Evolutionary conservation across 2,888 invertebrate species (phyloP).

Genomic region (Microchrysa polita): DNA sequence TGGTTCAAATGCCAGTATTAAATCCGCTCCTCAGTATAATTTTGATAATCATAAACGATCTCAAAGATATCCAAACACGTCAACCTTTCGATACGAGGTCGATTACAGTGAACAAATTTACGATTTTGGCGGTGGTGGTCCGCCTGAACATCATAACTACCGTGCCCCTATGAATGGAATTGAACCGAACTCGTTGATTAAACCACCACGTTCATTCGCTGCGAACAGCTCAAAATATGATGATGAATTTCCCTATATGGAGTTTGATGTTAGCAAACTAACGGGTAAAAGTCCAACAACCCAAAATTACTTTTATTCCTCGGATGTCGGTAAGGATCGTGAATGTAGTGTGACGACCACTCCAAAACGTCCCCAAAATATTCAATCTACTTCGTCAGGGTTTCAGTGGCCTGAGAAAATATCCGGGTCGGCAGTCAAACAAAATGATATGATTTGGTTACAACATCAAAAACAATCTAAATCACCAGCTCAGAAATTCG

Average conservation of each 20-base stretch:
- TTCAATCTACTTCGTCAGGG: constrained; percentile 51
- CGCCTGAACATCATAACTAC: constrained; percentile 60
- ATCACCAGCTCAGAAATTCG: constrained; percentile 49
- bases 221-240: constrained; percentile 52
- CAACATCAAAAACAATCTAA: constrained; percentile 53
- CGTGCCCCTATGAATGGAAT: constrained; percentile 29
- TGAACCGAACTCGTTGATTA: constrained; percentile 52
- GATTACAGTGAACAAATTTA: constrained; percentile 60
- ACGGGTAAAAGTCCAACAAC: constrained; percentile 65
- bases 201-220: constrained; percentile 55
- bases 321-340: constrained; percentile 11
- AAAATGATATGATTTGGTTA: constrained; percentile 62
- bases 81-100: constrained; percentile 43
- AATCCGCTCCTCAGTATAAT: constrained; percentile 65
- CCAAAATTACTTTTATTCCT: constrained; percentile 51
- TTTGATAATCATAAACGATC: constrained; percentile 54
- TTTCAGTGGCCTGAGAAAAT: constrained; percentile 66
- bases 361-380: constrained; percentile 25
- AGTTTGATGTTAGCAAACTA: constrained; percentile 64
- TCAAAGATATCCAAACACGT: constrained; percentile 46
- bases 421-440: constrained; percentile 63
- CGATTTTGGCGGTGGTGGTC: constrained; percentile 59
- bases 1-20: constrained; percentile 65
- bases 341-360: constrained; percentile 28
- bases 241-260: constrained; percentile 54